A percentile compares a stretch with the other conserved stretches of the same genome.
phyloP scores from a whole-genome alignment of 2,888 invertebrate species.

The Drosophila planitibia region DNA sequence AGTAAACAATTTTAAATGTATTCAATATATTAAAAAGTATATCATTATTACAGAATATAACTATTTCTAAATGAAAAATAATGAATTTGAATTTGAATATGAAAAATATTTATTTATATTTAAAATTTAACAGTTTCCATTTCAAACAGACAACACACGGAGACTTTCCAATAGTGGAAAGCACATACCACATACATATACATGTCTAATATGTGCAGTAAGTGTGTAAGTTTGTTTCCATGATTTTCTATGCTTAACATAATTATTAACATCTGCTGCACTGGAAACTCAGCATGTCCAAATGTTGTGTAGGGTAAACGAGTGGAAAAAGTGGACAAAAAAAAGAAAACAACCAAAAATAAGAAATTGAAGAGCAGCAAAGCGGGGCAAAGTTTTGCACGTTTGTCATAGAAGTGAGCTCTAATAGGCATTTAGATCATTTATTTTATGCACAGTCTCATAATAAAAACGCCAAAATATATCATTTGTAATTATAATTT shows the following conservation, averaged over 20 bases:
- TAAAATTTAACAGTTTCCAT: not conserved
- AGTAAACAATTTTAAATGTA: not conserved
- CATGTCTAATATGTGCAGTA: not conserved
- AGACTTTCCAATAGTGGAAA: not conserved
- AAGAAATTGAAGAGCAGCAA: slow-evolving; percentile 23
- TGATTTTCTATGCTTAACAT: not conserved
- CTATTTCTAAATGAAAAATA: not conserved
- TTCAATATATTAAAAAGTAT: not conserved
- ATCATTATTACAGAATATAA: not conserved
- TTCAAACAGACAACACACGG: not conserved
- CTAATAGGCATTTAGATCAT: slow-evolving; percentile 69
- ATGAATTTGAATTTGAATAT: not conserved
- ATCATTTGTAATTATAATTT: slow-evolving; percentile 75
- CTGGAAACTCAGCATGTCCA: not conserved
- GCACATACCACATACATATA: not conserved
- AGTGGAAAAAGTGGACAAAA: slow-evolving; percentile 2
- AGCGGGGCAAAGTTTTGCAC: slow-evolving; percentile 56
- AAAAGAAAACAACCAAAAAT: not conserved
- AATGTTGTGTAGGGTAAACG: slow-evolving; percentile 27
- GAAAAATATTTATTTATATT: not conserved
- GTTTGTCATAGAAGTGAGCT: slow-evolving; percentile 56
- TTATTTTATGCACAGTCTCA: slow-evolving; percentile 65
- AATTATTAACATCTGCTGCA: not conserved
- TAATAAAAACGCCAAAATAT: slow-evolving; percentile 72
- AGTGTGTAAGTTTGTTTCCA: not conserved